A percentile compares a stretch with the other conserved stretches of the same genome.
These are phyloP conservation scores for Epinotia bilunana DNA, from an alignment of 2,888 invertebrate genomes.

Conservation along the genomic window DNA sequence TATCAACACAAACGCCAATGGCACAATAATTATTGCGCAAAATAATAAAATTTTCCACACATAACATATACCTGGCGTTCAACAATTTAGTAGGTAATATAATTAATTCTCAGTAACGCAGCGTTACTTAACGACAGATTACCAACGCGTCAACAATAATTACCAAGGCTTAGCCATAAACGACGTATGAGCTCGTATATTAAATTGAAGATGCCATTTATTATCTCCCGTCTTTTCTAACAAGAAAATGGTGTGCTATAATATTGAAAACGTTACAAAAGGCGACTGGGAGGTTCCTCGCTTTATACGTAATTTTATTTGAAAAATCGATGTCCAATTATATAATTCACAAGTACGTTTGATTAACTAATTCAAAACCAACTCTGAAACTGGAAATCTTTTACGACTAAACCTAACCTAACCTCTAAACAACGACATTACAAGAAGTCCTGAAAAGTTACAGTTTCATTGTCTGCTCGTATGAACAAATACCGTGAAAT, in stretches of 20 bases:
- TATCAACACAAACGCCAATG: not conserved
- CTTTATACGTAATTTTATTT: too few species aligned
- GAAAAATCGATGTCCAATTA: too few species aligned
- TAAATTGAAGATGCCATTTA: slow-evolving; percentile 32
- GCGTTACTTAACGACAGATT: slow-evolving; percentile 44
- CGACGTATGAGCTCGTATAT: slow-evolving; percentile 39
- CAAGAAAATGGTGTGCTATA: not conserved
- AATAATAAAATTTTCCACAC: slow-evolving; percentile 12
- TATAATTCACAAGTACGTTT: too few species aligned
- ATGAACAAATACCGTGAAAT: too few species aligned
- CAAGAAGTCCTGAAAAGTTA: too few species aligned
- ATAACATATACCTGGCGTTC: slow-evolving; percentile 6
- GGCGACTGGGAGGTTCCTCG: not conserved
- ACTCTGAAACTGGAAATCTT: too few species aligned
- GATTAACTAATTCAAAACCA: too few species aligned
- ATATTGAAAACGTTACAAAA: not conserved
- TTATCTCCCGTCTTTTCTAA: slow-evolving; percentile 4
- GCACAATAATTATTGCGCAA: not conserved
- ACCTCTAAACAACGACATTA: too few species aligned
- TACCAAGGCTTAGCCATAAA: slow-evolving; percentile 40
- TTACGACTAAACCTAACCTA: too few species aligned
- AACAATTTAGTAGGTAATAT: slow-evolving; percentile 31
- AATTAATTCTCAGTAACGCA: slow-evolving; percentile 42
- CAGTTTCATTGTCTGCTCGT: too few species aligned
- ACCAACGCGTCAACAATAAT: slow-evolving; percentile 43